Evolutionary conservation across 2,113 vertebrate genomes (phyloP), one percentile per base, ranked within the genome.

Genomic region (Antechinus flavipes): DNA sequence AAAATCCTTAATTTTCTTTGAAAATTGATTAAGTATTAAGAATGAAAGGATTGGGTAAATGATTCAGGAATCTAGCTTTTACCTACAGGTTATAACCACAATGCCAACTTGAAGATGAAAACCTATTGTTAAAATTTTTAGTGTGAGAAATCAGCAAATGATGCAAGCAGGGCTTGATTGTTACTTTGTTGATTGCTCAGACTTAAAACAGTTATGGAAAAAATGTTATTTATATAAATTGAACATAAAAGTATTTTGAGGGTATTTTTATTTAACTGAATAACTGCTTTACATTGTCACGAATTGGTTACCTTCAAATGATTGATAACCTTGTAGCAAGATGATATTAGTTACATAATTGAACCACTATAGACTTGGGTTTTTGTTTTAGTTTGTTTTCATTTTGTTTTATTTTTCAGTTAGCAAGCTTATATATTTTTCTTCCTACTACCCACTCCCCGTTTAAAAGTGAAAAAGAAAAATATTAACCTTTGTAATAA

Each of bases 321-420:
- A 97, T 96, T 26, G 22, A 93, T 98, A 98, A 98, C 95, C 97
- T 22, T 90, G 56, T 14, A 89, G 93, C 50, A 95, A 95, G 54
- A 93, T 24, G 93, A 92, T 12, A 52, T 52, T 5, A 16, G 96
- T 95, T 94, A 97, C 61, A 42, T 93, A 98, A 97, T 93, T 95
- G 89, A n/a, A 93, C 2, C 0, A 27, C 61, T 52, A 7, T 61
- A 95, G 94, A 97, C 35, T n/a, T n/a, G 16, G 97, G 47, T 89
- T 96, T 98, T 35, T 16, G 49, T 90, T 96, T 98, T 68, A 35
- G 61, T 76, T 76, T n/a, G 1, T n/a, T 76, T 76, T 68, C 1
- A n/a, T 68, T 35, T 76, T 7, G n/a, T 76, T n/a, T 76, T 76
- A 19, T 76, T n/a, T 76, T 76, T 76, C 5, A 76, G n/a, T 76